Conservation (phyloP, 2,113 vertebrate species). For the Solea senegalensis region DNA sequence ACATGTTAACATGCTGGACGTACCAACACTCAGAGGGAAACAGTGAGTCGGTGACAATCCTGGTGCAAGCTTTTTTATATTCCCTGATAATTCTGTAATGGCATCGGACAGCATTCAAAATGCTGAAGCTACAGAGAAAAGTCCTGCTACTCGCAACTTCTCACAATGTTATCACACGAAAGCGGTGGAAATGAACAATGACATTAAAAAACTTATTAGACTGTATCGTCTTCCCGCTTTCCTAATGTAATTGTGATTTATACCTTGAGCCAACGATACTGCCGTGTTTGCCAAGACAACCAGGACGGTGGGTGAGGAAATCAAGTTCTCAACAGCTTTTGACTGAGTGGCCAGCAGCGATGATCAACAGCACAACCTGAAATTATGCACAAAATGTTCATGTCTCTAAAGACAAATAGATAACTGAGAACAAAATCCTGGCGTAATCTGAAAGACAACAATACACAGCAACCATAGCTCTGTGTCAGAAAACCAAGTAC, state of each 20-base stretch:
- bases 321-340: constrained; percentile 35
- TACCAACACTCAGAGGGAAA: not conserved
- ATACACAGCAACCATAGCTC: not conserved
- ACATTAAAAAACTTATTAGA: constrained; percentile 67
- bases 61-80: constrained; percentile 1
- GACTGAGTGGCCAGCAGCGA: constrained; percentile 23
- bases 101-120: constrained; percentile 8
- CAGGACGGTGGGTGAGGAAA: constrained; percentile 63
- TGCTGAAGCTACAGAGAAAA: constrained; percentile 42
- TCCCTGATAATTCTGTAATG: constrained; percentile 12
- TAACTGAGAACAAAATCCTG: not conserved
- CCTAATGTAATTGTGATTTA: constrained; percentile 53
- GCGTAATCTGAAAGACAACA: constrained; percentile 46
- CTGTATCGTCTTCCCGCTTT: constrained; percentile 59
- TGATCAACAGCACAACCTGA: constrained; percentile 8
- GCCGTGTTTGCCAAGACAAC: constrained; percentile 60
- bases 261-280: constrained; percentile 71
- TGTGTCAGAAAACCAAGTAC: constrained; percentile 20
- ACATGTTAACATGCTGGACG: not conserved
- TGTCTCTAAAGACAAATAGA: constrained; percentile 5
- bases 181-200: constrained; percentile 70
- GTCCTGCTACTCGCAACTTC: constrained; percentile 41
- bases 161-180: constrained; percentile 65
- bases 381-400: constrained; percentile 4
- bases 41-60: constrained; percentile 1